Percentiles rank a stretch among this genome's conserved stretches.
Evolutionary conservation across 1,140 invertebrate genomes (phyloP).

Genomic region (Micrasema minimum): DNA sequence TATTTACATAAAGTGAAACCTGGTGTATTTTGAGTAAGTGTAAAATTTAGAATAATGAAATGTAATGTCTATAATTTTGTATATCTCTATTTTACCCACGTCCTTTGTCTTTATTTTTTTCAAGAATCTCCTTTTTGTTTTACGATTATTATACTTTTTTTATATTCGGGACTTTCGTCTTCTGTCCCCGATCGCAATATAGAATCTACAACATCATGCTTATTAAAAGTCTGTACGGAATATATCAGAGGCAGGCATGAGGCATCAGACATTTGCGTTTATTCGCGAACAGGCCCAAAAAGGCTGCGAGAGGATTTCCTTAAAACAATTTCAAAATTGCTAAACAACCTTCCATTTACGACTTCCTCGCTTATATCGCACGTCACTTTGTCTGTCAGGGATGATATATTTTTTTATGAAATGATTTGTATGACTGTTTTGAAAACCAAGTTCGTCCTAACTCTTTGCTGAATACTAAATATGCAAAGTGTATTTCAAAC

Average conservation of each 20-base stretch:
- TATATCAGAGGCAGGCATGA: background rate
- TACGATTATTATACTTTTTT: conserved; percentile 48
- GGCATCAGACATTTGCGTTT: conserved; percentile 16
- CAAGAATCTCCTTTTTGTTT: conserved; percentile 43
- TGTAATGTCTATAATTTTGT: no score
- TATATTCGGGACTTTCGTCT: conserved; percentile 28
- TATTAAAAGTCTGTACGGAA: conserved; percentile 32
- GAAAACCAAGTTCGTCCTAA: conserved; percentile 5
- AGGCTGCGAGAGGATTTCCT: conserved; percentile 5
- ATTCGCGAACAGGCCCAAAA: conserved; percentile 9
- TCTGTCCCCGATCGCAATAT: background rate
- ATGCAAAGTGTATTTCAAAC: no score
- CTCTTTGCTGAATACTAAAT: no score
- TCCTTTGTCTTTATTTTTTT: no score
- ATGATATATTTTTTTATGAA: conserved; percentile 27
- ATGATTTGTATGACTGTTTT: conserved; percentile 16
- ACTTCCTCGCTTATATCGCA: conserved; percentile 1
- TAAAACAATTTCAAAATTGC: conserved; percentile 19
- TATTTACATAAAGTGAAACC: no score
- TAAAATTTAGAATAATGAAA: no score
- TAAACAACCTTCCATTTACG: conserved; percentile 5
- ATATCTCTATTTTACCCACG: no score
- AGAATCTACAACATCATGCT: conserved; percentile 17
- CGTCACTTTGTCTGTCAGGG: background rate
- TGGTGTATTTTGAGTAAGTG: no score